These are phyloP conservation scores for Sciurus niger DNA, from an alignment of 2,113 vertebrate species.

Conservation along the genomic window DNA sequence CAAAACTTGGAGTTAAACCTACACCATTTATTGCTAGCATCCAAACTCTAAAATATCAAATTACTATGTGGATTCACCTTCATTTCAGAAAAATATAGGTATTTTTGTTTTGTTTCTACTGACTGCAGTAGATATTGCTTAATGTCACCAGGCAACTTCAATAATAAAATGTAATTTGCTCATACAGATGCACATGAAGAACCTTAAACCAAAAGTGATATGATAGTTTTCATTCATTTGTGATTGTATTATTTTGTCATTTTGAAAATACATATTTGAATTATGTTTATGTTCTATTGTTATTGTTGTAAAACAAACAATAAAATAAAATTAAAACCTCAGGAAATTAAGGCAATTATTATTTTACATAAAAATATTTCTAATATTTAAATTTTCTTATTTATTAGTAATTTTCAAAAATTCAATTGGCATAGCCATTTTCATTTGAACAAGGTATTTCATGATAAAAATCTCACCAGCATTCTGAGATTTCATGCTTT, in stretches of 20 bases:
- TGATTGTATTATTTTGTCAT: background rate
- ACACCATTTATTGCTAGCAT: background rate
- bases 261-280: background rate
- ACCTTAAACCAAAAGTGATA: background rate
- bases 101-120: background rate
- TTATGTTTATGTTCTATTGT: background rate
- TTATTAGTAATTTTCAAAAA: conserved; percentile 5
- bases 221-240: background rate
- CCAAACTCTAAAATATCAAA: background rate
- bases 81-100: background rate
- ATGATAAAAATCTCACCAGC: background rate
- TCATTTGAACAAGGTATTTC: background rate
- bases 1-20: background rate
- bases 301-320: background rate
- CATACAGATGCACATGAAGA: background rate
- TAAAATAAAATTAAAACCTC: conserved; percentile 19
- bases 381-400: background rate
- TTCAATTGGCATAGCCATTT: background rate
- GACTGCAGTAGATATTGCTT: background rate
- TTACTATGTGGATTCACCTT: background rate
- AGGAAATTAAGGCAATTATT: background rate
- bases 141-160: background rate
- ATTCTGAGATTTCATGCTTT: background rate
- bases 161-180: background rate
- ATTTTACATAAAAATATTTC: conserved; percentile 11